These are phyloP conservation scores for Lepidotrigona ventralis DNA, from an alignment of 1,140 invertebrate genomes.

Conservation along the genomic window DNA sequence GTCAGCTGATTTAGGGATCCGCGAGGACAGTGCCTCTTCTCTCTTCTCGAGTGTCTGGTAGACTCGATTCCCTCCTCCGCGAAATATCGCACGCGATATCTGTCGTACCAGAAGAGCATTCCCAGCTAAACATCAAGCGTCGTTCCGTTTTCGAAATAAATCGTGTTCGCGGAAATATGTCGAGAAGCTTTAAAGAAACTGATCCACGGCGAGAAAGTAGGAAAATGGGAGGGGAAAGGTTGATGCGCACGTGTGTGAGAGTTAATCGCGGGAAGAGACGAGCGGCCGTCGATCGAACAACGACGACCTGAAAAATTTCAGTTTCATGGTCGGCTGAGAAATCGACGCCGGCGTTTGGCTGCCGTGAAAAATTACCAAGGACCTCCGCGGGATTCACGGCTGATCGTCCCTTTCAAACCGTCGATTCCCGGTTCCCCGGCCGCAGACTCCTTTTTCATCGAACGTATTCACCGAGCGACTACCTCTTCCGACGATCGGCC, in stretches of 20 bases:
- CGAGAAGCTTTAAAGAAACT: constrained; percentile 62
- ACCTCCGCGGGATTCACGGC: constrained; percentile 50
- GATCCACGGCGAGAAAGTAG: constrained; percentile 35
- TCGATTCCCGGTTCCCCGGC: constrained; percentile 2
- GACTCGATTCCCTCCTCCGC: neutral
- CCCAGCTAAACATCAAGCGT: neutral
- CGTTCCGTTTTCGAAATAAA: constrained; percentile 21
- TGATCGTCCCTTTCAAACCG: constrained; percentile 41
- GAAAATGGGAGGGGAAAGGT: constrained; percentile 23
- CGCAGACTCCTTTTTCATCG: neutral
- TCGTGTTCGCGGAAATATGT: constrained; percentile 61
- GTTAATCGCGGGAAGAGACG: constrained; percentile 14
- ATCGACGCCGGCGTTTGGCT: constrained; percentile 64
- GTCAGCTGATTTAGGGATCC: neutral
- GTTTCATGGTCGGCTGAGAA: constrained; percentile 72
- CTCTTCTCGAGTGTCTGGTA: neutral
- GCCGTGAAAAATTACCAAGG: constrained; percentile 71
- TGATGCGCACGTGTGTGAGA: constrained; percentile 46
- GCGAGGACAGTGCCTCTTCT: neutral
- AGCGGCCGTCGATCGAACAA: constrained; percentile 53
- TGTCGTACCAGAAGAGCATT: neutral
- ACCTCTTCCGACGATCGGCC: neutral
- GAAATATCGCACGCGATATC: neutral
- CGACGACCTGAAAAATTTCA: constrained; percentile 69
- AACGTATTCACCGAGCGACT: neutral